A percentile compares a stretch with the other conserved stretches of the same genome.
phyloP scores from a whole-genome alignment of 2,113 vertebrate species.

The Embiotoca jacksoni region DNA sequence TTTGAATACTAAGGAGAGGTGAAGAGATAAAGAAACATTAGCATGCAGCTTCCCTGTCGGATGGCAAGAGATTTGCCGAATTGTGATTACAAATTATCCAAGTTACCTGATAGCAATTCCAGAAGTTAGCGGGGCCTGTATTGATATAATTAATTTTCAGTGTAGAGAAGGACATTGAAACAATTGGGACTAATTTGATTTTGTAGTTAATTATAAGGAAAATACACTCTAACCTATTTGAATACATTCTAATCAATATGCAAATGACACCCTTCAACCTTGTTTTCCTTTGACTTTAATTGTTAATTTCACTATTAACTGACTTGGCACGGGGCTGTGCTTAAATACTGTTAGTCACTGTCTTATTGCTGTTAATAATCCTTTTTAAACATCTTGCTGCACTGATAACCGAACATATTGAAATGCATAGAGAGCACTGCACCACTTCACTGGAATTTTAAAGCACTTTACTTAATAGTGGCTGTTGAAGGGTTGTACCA shows the following conservation, averaged over 20 bases:
- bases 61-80: slow-evolving; percentile 65
- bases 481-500: fast-evolving
- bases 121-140: slow-evolving; percentile 55
- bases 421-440: background rate
- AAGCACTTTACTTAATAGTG: background rate
- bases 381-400: background rate
- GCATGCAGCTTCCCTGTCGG: slow-evolving; percentile 57
- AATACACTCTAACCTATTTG: slow-evolving; percentile 42
- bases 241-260: slow-evolving; percentile 69
- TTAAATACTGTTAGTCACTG: slow-evolving; percentile 25
- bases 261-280: slow-evolving; percentile 50
- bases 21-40: slow-evolving; percentile 66
- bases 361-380: slow-evolving; percentile 15
- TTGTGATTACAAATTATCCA: slow-evolving; percentile 79
- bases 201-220: slow-evolving; percentile 67
- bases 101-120: slow-evolving; percentile 74
- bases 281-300: slow-evolving; percentile 46
- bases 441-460: background rate
- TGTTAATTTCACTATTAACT: slow-evolving; percentile 43
- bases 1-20: slow-evolving; percentile 60
- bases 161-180: slow-evolving; percentile 66
- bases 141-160: slow-evolving; percentile 74
- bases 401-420: background rate
- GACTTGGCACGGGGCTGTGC: slow-evolving; percentile 10
- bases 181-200: slow-evolving; percentile 73